A percentile compares a stretch with the other conserved stretches of the same genome.
Conservation (phyloP, 2,888 invertebrate species). For the Orthosia cruda region DNA sequence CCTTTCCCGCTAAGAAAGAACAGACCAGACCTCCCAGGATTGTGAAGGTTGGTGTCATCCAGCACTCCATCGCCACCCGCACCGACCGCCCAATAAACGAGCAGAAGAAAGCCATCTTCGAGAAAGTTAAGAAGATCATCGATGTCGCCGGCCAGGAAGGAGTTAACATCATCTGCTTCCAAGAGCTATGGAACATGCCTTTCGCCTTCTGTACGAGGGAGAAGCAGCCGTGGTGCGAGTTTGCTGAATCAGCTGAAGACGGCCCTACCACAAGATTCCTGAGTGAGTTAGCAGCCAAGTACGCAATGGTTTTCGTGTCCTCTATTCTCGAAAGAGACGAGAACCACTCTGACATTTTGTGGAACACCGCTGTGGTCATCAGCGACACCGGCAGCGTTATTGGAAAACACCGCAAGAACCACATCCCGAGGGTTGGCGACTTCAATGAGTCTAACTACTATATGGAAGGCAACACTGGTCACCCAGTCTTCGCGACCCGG, state of each 20-base stretch:
- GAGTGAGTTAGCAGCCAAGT: slow-evolving; percentile 94
- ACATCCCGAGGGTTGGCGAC: slow-evolving; percentile 99
- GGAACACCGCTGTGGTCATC: slow-evolving; percentile 99
- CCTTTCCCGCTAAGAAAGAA: slow-evolving; percentile 88
- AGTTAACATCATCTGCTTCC: slow-evolving; percentile 98
- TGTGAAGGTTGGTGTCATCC: slow-evolving; percentile 97
- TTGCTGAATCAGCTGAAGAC: slow-evolving; percentile 97
- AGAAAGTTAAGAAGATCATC: slow-evolving; percentile 95
- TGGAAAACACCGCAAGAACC: slow-evolving; percentile 99
- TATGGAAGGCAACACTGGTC: slow-evolving; percentile 98
- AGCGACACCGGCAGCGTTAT: slow-evolving; percentile 97
- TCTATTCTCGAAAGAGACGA: slow-evolving; percentile 99
- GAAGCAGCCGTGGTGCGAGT: slow-evolving; percentile 99
- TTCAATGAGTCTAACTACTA: slow-evolving; percentile 99
- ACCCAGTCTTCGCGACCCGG: slow-evolving; percentile 97
- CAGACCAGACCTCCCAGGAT: slow-evolving; percentile 93
- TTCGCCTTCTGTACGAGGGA: slow-evolving; percentile 99
- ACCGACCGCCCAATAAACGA: slow-evolving; percentile 95
- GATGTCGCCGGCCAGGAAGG: slow-evolving; percentile 95
- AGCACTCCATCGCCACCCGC: slow-evolving; percentile 96
- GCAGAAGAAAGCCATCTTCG: slow-evolving; percentile 96
- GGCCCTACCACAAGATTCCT: slow-evolving; percentile 97
- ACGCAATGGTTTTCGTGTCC: slow-evolving; percentile 98
- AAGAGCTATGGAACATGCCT: slow-evolving; percentile 99
- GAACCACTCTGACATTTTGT: slow-evolving; percentile 96